Conservation (phyloP, 92 coral and sea anemone genomes). For the Epizoanthus illoricatus region DNA sequence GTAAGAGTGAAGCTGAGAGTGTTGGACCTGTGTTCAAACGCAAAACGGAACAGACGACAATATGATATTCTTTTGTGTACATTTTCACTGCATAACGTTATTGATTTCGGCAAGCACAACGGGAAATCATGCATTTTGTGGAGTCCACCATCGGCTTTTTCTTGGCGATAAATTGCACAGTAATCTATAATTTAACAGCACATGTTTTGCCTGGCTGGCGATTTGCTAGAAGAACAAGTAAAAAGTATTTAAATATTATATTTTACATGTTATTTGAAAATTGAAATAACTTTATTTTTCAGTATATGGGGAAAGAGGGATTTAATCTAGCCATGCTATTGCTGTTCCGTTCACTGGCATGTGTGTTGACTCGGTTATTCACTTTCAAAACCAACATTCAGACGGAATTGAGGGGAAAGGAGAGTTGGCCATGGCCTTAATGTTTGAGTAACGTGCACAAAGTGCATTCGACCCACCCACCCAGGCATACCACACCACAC, state of each 20-base stretch:
- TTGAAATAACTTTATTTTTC: constrained; percentile 32
- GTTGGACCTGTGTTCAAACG: neutral
- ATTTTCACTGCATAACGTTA: neutral
- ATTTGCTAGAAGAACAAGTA: neutral
- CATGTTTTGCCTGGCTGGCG: neutral
- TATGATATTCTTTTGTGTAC: neutral
- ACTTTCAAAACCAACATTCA: too few species aligned
- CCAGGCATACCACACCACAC: too few species aligned
- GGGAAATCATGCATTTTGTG: neutral
- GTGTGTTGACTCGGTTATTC: too few species aligned
- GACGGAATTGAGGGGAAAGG: too few species aligned
- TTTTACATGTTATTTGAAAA: constrained; percentile 37
- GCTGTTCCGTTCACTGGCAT: too few species aligned
- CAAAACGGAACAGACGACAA: too few species aligned
- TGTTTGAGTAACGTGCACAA: too few species aligned
- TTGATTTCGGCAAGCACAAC: neutral
- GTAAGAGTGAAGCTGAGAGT: neutral
- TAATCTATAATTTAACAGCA: constrained; percentile 1
- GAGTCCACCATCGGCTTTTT: neutral
- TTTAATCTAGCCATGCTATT: too few species aligned
- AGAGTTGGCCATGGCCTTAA: too few species aligned
- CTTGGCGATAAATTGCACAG: neutral
- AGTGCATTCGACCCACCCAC: too few species aligned
- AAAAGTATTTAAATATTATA: constrained; percentile 32
- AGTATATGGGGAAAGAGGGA: constrained; percentile 10